Conservation (phyloP, 2,113 vertebrate genomes). For the Columbina picui region DNA sequence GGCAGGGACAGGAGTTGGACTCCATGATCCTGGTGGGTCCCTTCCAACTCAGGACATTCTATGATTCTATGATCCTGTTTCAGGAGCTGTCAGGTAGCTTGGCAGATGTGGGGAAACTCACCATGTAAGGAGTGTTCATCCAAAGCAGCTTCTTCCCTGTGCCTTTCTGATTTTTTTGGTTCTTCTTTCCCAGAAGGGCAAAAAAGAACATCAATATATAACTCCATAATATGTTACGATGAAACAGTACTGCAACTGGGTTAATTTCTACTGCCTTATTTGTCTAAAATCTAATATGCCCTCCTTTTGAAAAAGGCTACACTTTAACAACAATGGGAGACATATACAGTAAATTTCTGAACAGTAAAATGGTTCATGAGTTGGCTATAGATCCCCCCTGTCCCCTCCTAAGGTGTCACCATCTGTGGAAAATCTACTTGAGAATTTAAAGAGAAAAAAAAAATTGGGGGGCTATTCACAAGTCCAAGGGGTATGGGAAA, state of each 20-base stretch:
- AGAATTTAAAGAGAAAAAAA: background rate
- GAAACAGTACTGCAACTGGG: background rate
- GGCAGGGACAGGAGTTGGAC: no score
- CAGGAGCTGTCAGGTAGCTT: background rate
- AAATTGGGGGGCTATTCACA: fast-evolving
- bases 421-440: background rate
- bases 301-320: background rate
- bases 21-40: no score
- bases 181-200: background rate
- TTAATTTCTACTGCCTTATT: background rate
- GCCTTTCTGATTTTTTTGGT: background rate
- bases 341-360: background rate
- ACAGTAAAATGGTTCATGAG: background rate
- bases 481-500: background rate
- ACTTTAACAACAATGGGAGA: background rate
- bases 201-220: background rate
- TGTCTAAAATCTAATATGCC: fast-evolving
- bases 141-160: background rate
- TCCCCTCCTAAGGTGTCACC: background rate
- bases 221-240: background rate
- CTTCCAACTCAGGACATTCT: no score
- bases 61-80: background rate
- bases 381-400: background rate
- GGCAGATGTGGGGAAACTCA: background rate
- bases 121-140: background rate